A percentile compares a stretch with the other conserved stretches of the same genome.
phyloP scores from a whole-genome alignment of 2,888 invertebrate species.

The Ophion ellenae region DNA sequence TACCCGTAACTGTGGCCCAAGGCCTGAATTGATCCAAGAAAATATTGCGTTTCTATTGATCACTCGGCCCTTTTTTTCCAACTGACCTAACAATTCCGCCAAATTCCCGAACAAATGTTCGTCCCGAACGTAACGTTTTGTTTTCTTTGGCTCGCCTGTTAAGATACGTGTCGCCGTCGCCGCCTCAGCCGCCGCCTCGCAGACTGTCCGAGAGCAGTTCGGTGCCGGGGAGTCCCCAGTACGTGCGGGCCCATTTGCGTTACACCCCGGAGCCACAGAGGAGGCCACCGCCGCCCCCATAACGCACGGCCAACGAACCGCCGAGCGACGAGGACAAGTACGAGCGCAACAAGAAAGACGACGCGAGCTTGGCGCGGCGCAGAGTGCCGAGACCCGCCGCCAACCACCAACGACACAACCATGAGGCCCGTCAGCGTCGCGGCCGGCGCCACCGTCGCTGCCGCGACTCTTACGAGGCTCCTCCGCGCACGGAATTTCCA shows the following conservation, averaged over 20 bases:
- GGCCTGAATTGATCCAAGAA: no score
- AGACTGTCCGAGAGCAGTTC: slow-evolving; percentile 88
- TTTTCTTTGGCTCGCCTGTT: background rate
- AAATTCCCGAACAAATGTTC: background rate
- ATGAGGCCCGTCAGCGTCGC: background rate
- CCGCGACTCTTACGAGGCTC: slow-evolving; percentile 19
- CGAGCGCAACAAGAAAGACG: background rate
- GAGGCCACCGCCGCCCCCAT: slow-evolving; percentile 80
- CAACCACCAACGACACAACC: background rate
- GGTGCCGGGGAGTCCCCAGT: slow-evolving; percentile 89
- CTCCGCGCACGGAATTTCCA: background rate
- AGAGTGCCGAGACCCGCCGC: slow-evolving; percentile 34
- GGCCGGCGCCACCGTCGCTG: background rate
- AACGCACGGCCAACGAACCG: slow-evolving; percentile 75
- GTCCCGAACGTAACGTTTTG: background rate
- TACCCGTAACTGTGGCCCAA: no score
- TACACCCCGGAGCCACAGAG: slow-evolving; percentile 84
- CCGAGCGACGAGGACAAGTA: slow-evolving; percentile 66
- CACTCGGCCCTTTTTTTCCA: no score
- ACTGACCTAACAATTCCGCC: no score
- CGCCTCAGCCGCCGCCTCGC: slow-evolving; percentile 87
- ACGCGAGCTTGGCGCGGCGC: slow-evolving; percentile 78
- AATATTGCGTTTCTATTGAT: no score
- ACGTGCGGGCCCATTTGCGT: slow-evolving; percentile 86
- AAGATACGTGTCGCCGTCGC: slow-evolving; percentile 87